Percentiles rank a stretch among this genome's conserved stretches.
Conservation (phyloP, 2,888 invertebrate genomes). For the Thumatha senex region DNA sequence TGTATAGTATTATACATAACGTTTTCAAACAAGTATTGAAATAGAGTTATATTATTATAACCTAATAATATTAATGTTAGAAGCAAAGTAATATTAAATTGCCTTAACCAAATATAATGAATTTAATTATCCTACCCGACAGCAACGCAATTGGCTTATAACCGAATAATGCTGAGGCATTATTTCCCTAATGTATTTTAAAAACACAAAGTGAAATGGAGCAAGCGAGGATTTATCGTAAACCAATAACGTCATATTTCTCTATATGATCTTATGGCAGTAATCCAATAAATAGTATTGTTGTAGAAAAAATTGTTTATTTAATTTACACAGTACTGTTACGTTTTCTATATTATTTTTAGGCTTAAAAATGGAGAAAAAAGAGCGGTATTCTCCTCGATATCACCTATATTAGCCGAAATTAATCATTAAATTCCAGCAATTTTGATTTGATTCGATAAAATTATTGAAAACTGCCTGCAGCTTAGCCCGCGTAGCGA, state of each 20-base stretch:
- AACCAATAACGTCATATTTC: slow-evolving; percentile 9
- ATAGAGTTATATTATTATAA: no score
- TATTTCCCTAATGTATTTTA: slow-evolving; percentile 2
- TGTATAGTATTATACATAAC: no score
- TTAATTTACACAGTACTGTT: background rate
- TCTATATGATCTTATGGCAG: background rate
- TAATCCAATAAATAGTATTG: slow-evolving; percentile 4
- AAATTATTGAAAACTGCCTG: no score
- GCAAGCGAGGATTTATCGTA: slow-evolving; percentile 1
- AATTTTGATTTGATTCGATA: no score
- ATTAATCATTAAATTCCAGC: no score
- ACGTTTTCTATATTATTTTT: background rate
- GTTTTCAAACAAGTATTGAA: no score
- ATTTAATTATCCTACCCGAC: slow-evolving; percentile 7
- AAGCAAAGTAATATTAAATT: slow-evolving; percentile 10
- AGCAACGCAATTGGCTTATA: slow-evolving; percentile 15
- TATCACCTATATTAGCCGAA: no score
- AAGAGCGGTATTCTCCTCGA: no score
- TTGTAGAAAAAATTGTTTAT: background rate
- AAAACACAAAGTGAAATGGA: background rate
- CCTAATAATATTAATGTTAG: background rate
- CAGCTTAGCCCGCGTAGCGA: no score
- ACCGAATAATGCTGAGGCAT: slow-evolving; percentile 8
- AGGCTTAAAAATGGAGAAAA: no score
- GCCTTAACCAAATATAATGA: slow-evolving; percentile 12